Evolutionary conservation across 2,888 invertebrate species (phyloP).

Genomic region (Entomobrya multifasciata): DNA sequence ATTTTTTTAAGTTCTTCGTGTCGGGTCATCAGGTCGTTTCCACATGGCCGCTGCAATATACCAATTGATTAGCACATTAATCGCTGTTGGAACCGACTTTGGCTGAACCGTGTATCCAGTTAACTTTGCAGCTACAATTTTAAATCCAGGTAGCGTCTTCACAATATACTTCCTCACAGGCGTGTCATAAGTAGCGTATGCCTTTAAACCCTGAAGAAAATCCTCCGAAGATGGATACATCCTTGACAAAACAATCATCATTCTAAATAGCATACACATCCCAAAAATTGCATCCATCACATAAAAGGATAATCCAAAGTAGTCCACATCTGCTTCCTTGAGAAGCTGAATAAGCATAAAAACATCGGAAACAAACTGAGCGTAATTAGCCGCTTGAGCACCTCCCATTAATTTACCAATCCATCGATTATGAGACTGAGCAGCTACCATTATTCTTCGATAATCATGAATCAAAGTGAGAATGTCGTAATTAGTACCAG

Average conservation of each 20-base stretch:
- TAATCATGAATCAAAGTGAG: constrained; percentile 63
- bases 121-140: constrained; percentile 69
- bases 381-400: constrained; percentile 67
- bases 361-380: constrained; percentile 72
- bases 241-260: constrained; percentile 73
- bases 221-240: constrained; percentile 67
- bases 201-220: constrained; percentile 66
- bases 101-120: constrained; percentile 72
- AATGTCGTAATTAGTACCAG: constrained; percentile 72
- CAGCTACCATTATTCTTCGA: constrained; percentile 63
- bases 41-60: constrained; percentile 76
- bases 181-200: constrained; percentile 68
- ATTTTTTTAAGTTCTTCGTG: constrained; percentile 62
- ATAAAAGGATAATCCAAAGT: constrained; percentile 73
- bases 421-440: constrained; percentile 66
- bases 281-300: constrained; percentile 74
- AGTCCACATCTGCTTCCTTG: constrained; percentile 72
- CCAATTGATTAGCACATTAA: constrained; percentile 72
- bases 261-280: constrained; percentile 75
- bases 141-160: constrained; percentile 52
- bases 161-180: constrained; percentile 66
- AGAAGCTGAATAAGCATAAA: constrained; percentile 73
- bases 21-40: constrained; percentile 73
- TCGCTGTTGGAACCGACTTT: constrained; percentile 63
- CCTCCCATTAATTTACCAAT: constrained; percentile 72